Evolutionary conservation across 2,888 invertebrate genomes (phyloP).

Genomic region (Erebia ligea): DNA sequence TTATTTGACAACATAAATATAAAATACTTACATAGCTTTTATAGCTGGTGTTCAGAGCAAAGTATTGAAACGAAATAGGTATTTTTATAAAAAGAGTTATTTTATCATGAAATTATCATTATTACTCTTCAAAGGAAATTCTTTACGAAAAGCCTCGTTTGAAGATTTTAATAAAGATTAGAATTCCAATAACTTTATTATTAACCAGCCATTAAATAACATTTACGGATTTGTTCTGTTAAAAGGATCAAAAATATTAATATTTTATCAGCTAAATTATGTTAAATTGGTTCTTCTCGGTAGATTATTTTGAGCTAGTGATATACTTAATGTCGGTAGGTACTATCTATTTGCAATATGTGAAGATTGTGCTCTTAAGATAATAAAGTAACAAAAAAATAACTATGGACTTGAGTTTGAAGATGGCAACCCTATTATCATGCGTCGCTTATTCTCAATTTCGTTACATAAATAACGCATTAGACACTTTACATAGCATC

Average conservation of each 20-base stretch:
- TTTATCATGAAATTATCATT: not conserved
- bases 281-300: no score
- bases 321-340: not conserved
- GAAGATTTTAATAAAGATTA: not conserved
- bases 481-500: conserved; percentile 53
- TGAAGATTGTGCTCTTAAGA: no score
- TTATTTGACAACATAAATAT: no score
- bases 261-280: no score
- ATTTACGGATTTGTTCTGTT: no score
- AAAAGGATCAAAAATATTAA: no score
- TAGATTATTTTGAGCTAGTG: not conserved
- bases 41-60: no score
- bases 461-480: conserved; percentile 67
- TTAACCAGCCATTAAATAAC: not conserved
- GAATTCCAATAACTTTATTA: not conserved
- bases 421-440: conserved; percentile 10
- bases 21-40: no score
- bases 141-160: not conserved
- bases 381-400: not conserved
- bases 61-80: no score
- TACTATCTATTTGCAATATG: no score
- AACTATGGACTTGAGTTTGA: not conserved
- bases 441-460: conserved; percentile 41
- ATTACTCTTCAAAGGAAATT: not conserved
- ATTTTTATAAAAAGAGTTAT: no score